Evolutionary conservation across 2,888 invertebrate genomes (phyloP).

Genomic region (Podotricha telesiphe): DNA sequence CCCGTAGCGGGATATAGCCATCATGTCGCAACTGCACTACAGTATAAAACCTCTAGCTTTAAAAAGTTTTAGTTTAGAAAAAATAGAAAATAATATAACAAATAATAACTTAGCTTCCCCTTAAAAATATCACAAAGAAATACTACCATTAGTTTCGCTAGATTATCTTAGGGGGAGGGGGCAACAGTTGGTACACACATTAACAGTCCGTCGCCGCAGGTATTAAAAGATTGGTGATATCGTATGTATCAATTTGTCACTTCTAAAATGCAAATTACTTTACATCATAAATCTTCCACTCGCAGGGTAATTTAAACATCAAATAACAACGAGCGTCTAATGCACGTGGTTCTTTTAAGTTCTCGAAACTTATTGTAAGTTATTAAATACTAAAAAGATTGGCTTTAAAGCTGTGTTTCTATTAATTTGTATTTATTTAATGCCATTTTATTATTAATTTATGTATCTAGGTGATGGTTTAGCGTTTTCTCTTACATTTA

Average conservation of each 20-base stretch:
- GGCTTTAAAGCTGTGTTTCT: too few species aligned
- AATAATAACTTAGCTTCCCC: constrained; percentile 27
- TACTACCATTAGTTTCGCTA: constrained; percentile 61
- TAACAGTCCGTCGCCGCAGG: constrained; percentile 52
- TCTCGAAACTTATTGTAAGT: neutral
- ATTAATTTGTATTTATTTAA: too few species aligned
- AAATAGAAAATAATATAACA: too few species aligned
- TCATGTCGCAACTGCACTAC: too few species aligned
- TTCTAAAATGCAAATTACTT: constrained; percentile 27
- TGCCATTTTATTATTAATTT: too few species aligned
- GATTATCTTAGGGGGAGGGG: constrained; percentile 59
- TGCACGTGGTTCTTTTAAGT: constrained; percentile 2
- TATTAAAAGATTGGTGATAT: constrained; percentile 47
- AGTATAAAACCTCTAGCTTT: too few species aligned
- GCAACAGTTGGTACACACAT: constrained; percentile 65
- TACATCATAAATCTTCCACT: constrained; percentile 6
- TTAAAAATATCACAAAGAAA: constrained; percentile 58
- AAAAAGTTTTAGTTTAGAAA: too few species aligned
- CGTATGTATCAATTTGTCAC: constrained; percentile 34
- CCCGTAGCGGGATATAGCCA: too few species aligned
- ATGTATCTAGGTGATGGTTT: too few species aligned
- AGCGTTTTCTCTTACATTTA: too few species aligned
- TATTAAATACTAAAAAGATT: too few species aligned
- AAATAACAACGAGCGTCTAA: constrained; percentile 13
- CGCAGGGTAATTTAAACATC: neutral